phyloP scores from a whole-genome alignment of 2,888 invertebrate genomes.

The Choreutis nemorana region DNA sequence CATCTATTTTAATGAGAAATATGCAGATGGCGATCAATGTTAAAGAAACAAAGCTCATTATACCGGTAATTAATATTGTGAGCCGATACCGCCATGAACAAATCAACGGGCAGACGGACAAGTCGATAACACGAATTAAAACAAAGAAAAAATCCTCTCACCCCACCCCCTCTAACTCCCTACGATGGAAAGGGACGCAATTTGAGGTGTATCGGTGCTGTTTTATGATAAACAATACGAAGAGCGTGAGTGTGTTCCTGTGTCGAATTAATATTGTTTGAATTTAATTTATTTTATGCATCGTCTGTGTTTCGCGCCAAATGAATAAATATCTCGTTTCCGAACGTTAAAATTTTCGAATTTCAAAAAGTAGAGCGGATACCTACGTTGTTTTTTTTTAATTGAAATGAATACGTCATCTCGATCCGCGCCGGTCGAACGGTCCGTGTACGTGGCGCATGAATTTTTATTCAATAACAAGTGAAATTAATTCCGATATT shows the following conservation, averaged over 20 bases:
- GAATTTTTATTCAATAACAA: slow-evolving; percentile 10
- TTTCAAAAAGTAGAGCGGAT: slow-evolving; percentile 15
- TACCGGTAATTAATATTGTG: slow-evolving; percentile 52
- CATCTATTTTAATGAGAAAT: slow-evolving; percentile 15
- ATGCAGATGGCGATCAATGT: slow-evolving; percentile 28
- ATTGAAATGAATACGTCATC: slow-evolving; percentile 16
- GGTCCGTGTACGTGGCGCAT: neutral
- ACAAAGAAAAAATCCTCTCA: slow-evolving; percentile 29
- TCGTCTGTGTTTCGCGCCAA: slow-evolving; percentile 31
- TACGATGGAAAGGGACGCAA: slow-evolving; percentile 28
- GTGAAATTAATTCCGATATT: slow-evolving; percentile 8
- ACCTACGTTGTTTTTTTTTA: slow-evolving; percentile 20
- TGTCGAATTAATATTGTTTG: slow-evolving; percentile 56
- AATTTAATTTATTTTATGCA: slow-evolving; percentile 50
- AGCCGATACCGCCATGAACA: slow-evolving; percentile 41
- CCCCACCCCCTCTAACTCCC: slow-evolving; percentile 23
- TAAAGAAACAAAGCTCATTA: slow-evolving; percentile 48
- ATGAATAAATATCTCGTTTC: slow-evolving; percentile 26
- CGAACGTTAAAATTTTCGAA: slow-evolving; percentile 12
- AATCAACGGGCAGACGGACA: slow-evolving; percentile 42
- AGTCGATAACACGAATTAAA: slow-evolving; percentile 40
- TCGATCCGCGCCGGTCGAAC: no score
- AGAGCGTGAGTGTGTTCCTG: slow-evolving; percentile 45
- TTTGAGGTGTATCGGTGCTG: slow-evolving; percentile 38
- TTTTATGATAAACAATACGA: slow-evolving; percentile 54